Evolutionary conservation across 1,140 invertebrate species (phyloP), one percentile per base, ranked within the genome.

Genomic region (Venustaconcha ellipsiformis): DNA sequence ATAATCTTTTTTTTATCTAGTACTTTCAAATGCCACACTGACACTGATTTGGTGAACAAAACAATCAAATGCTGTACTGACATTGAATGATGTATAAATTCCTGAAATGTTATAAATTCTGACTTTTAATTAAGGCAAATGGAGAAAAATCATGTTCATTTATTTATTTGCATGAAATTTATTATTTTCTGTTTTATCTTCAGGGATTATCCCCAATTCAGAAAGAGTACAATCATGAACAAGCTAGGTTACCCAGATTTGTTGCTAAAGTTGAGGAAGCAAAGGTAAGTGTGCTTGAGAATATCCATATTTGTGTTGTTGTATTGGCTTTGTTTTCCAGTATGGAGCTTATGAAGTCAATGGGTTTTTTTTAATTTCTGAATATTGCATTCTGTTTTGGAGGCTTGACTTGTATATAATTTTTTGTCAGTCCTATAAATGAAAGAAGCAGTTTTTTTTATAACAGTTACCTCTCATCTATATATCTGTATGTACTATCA

Each of bases 241-340:
- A 88, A 65, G 82, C 76, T 23, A 81, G 84, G 66, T 79, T 84
- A 56, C 87, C 88, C 5, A 86, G 84, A 69, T 88, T 88, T 80
- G 68, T 82, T 63, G 68, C 84, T 65, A 89, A 87, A 78, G 84
- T 84, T 1, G 78, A 81, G 11, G 83, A 89, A 69, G 78, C 83
- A 26, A 85, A 88, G 82, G 86, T 87, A 80, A 73, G 74, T 17
- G 64, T 37, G 64, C 14, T 17, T 72, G 55, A 26, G 57, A 70
- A n/a, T 71, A n/a, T 55, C 37, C 57, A 59, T 62, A 57, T 72
- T 56, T 66, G 18, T 18, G 37, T 62, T 23, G 59, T 0, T n/a
- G 8, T n/a, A 62, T 18, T n/a, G 4, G 23, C 13, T 18, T 62
- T 62, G 18, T 23, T 23, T 14, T 11, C 23, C 59, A 62, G 18